phyloP scores from a whole-genome alignment of 2,113 vertebrate species.

The Chiloscyllium plagiosum region DNA sequence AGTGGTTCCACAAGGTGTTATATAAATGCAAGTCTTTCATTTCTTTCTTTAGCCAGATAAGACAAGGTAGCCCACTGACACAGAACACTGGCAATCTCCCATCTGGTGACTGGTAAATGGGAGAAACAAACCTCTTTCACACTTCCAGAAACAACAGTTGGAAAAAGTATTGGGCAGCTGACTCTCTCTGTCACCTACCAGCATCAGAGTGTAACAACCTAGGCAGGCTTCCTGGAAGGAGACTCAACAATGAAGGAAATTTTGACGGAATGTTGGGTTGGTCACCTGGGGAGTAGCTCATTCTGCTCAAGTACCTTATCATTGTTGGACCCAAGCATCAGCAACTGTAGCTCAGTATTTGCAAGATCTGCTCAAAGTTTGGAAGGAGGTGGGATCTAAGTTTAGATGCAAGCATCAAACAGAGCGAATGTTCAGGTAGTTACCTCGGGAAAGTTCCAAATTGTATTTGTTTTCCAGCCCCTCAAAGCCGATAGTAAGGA shows the following conservation, averaged over 20 bases:
- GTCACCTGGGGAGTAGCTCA: neutral
- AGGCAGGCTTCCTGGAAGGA: neutral
- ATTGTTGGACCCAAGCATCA: neutral
- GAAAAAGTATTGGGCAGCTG: neutral
- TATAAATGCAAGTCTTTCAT: too few relatives aligned
- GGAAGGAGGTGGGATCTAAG: too few relatives aligned
- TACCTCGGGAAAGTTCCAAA: constrained; percentile 65
- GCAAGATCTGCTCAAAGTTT: neutral
- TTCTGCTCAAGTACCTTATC: neutral
- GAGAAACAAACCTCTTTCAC: neutral
- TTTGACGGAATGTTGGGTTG: neutral
- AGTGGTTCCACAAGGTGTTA: neutral
- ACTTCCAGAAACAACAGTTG: neutral
- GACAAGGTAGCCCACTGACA: too few relatives aligned
- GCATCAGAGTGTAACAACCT: neutral
- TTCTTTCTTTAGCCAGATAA: neutral
- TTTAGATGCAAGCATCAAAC: neutral
- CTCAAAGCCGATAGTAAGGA: constrained; percentile 72
- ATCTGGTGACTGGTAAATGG: neutral
- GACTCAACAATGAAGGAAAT: neutral
- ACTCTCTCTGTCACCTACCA: neutral
- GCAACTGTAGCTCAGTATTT: neutral
- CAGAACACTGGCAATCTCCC: too few relatives aligned
- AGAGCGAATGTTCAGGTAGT: neutral
- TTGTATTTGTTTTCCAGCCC: constrained; percentile 79